phyloP scores from a whole-genome alignment of 2,113 vertebrate species.

The Neodontobutis hainanensis region DNA sequence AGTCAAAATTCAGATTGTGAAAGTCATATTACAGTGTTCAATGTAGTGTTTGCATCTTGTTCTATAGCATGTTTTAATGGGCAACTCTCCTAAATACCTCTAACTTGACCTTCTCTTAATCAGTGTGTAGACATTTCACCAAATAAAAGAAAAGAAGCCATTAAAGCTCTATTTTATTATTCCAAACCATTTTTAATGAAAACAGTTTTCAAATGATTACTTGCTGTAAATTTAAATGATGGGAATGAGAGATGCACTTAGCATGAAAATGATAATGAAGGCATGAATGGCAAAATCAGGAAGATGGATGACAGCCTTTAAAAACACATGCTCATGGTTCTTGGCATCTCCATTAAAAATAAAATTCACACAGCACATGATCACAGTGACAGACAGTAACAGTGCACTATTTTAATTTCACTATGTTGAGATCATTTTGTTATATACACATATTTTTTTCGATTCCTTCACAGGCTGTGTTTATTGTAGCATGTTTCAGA shows the following conservation, averaged over 20 bases:
- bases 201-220: background rate
- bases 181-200: too few species aligned
- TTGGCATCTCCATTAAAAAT: conserved; percentile 26
- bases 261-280: background rate
- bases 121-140: too few species aligned
- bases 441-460: background rate
- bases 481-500: conserved; percentile 20
- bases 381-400: conserved; percentile 1
- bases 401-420: conserved; percentile 7
- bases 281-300: conserved; percentile 13
- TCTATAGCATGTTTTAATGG: too few species aligned
- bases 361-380: conserved; percentile 20
- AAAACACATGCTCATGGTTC: background rate
- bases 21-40: too few species aligned
- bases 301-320: conserved; percentile 20
- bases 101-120: too few species aligned
- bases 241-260: background rate
- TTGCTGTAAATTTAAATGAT: background rate
- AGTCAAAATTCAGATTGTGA: too few species aligned
- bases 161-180: too few species aligned
- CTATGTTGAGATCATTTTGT: background rate
- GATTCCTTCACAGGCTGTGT: conserved; percentile 6
- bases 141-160: too few species aligned
- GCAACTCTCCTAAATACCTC: too few species aligned
- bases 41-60: too few species aligned